phyloP scores from a whole-genome alignment of 2,797 vertebrate species.

The Limosa lapponica region DNA sequence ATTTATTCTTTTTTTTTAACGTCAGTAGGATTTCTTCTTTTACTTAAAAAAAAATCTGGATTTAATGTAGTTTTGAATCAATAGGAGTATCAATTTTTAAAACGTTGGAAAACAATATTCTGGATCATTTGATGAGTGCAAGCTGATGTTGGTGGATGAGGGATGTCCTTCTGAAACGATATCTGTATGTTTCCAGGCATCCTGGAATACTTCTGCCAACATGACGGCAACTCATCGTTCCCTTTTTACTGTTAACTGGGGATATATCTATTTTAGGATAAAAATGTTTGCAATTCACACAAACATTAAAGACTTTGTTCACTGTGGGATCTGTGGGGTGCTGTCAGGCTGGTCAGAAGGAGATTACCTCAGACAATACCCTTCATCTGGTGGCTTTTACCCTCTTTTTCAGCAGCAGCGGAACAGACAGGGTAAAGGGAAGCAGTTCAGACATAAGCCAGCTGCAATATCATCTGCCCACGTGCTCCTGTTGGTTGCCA shows the following conservation, averaged over 20 bases:
- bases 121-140: not conserved
- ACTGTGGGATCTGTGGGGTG: not conserved
- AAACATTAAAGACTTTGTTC: not conserved
- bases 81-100: not conserved
- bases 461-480: slow-evolving; percentile 65
- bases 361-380: slow-evolving; percentile 19
- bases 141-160: not conserved
- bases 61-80: not conserved
- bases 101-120: not conserved
- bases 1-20: not conserved
- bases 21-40: not conserved
- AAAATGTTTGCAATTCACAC: not conserved
- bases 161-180: not conserved
- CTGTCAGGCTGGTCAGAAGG: not conserved
- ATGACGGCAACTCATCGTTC: not conserved
- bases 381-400: slow-evolving; percentile 62
- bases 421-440: slow-evolving; percentile 55
- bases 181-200: not conserved
- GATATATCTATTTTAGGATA: not conserved
- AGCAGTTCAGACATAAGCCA: slow-evolving; percentile 57
- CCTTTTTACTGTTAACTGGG: not conserved
- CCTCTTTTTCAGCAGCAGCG: slow-evolving; percentile 18
- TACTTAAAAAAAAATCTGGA: not conserved
- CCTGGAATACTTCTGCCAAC: not conserved
- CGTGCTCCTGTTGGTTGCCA: slow-evolving; percentile 24